Percentiles rank a stretch among this genome's conserved stretches.
Evolutionary conservation across 2,888 invertebrate genomes (phyloP).

Genomic region (Oithona nana): DNA sequence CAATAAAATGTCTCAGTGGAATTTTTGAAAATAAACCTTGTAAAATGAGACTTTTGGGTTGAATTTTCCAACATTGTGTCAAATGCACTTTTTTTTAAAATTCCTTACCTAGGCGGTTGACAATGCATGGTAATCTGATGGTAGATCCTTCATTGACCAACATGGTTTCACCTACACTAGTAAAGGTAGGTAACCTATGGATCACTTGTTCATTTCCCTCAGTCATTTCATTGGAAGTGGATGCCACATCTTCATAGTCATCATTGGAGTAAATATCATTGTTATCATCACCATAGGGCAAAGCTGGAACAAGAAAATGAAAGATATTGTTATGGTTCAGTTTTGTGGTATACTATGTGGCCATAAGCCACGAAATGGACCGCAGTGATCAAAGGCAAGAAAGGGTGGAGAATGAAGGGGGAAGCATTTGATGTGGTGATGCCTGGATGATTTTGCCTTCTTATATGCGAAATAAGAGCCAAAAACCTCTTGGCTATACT

Average conservation of each 20-base stretch:
- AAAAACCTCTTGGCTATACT: too few relatives aligned
- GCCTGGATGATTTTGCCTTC: too few relatives aligned
- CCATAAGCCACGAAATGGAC: background rate
- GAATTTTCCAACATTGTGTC: too few relatives aligned
- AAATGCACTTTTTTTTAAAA: too few relatives aligned
- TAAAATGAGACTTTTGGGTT: too few relatives aligned
- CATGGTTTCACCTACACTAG: background rate
- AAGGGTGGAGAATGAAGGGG: too few relatives aligned
- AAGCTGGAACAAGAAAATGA: constrained; percentile 1
- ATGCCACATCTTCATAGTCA: constrained; percentile 4
- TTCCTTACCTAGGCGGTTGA: constrained; percentile 8
- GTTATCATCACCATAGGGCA: constrained; percentile 10
- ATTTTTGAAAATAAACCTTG: too few relatives aligned
- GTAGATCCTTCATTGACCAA: constrained; percentile 12
- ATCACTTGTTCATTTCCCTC: constrained; percentile 4
- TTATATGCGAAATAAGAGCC: too few relatives aligned
- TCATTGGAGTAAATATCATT: constrained; percentile 15
- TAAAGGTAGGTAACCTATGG: background rate
- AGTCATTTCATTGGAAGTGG: background rate
- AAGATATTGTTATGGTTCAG: background rate
- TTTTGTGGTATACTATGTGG: background rate
- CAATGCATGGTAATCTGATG: constrained; percentile 9
- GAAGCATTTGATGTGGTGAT: too few relatives aligned
- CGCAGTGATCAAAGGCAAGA: background rate
- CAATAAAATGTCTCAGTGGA: too few relatives aligned